These are phyloP conservation scores for Acrobasis repandana DNA, from an alignment of 2,888 invertebrate species.

Conservation along the genomic window DNA sequence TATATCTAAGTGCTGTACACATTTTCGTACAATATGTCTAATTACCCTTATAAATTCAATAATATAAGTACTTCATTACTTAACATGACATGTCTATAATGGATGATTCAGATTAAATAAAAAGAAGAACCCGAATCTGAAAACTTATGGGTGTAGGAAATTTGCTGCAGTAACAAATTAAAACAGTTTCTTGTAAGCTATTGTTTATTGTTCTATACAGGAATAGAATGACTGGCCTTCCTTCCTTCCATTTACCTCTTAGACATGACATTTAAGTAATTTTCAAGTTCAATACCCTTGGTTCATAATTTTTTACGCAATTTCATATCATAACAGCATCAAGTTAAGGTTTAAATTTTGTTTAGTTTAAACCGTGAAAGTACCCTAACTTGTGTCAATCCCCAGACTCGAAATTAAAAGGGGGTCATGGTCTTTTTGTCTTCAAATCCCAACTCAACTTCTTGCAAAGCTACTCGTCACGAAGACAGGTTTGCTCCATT, in stretches of 20 bases:
- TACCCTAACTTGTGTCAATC: constrained; percentile 23
- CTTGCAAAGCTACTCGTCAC: constrained; percentile 51
- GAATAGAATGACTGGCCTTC: background rate
- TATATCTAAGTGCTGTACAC: too few relatives aligned
- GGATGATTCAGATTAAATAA: too few relatives aligned
- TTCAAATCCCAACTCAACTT: constrained; percentile 60
- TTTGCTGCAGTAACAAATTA: background rate
- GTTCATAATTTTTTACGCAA: background rate
- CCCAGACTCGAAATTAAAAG: constrained; percentile 46
- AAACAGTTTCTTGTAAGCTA: background rate
- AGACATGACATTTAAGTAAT: background rate
- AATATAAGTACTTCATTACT: too few relatives aligned
- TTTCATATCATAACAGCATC: constrained; percentile 2
- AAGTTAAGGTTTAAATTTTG: constrained; percentile 6
- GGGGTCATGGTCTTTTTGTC: constrained; percentile 68
- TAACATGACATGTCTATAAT: too few relatives aligned
- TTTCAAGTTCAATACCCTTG: background rate
- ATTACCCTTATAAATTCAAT: too few relatives aligned
- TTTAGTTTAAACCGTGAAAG: constrained; percentile 19
- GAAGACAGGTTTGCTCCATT: constrained; percentile 60
- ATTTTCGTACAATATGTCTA: too few relatives aligned
- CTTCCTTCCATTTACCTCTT: background rate
- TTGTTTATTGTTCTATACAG: background rate
- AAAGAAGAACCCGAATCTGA: too few relatives aligned
- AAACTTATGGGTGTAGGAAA: background rate